Evolutionary conservation across 2,113 vertebrate genomes (phyloP).

Genomic region (Oncorhynchus keta): DNA sequence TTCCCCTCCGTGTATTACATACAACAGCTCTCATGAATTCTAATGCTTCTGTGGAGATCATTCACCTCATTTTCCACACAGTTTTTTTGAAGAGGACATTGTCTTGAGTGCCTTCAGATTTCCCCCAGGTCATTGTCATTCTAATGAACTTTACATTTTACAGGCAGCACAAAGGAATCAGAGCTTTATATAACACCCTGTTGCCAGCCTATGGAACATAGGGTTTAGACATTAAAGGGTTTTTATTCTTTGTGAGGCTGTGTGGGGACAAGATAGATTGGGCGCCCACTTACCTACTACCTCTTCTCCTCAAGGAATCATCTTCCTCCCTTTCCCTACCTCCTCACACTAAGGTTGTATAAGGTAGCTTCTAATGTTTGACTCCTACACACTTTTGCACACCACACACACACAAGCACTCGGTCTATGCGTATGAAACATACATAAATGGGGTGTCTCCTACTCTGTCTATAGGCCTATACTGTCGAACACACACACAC

Average conservation of each 20-base stretch:
- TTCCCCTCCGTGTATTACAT: not conserved
- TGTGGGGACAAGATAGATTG: not conserved
- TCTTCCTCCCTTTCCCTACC: slow-evolving; percentile 41
- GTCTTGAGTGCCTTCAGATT: slow-evolving; percentile 31
- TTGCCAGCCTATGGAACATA: slow-evolving; percentile 33
- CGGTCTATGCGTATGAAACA: no score
- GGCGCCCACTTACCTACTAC: slow-evolving; percentile 35
- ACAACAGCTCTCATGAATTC: slow-evolving; percentile 17
- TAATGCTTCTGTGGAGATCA: slow-evolving; percentile 52
- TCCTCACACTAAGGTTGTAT: no score
- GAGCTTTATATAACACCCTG: slow-evolving; percentile 50
- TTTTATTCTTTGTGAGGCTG: slow-evolving; percentile 27
- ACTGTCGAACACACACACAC: not conserved
- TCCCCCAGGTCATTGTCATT: slow-evolving; percentile 29
- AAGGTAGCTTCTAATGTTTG: slow-evolving; percentile 4
- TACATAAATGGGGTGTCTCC: no score
- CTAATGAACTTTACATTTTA: slow-evolving; percentile 37
- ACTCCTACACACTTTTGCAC: not conserved
- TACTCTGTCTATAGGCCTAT: not conserved
- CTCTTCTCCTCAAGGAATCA: slow-evolving; percentile 45
- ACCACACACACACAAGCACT: not conserved
- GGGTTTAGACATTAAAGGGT: slow-evolving; percentile 32
- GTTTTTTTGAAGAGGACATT: slow-evolving; percentile 40
- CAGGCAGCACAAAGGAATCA: slow-evolving; percentile 34
- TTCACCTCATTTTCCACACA: slow-evolving; percentile 49